These are phyloP conservation scores for Drosophila athabasca DNA, from an alignment of 1,140 invertebrate genomes.

Conservation along the genomic window DNA sequence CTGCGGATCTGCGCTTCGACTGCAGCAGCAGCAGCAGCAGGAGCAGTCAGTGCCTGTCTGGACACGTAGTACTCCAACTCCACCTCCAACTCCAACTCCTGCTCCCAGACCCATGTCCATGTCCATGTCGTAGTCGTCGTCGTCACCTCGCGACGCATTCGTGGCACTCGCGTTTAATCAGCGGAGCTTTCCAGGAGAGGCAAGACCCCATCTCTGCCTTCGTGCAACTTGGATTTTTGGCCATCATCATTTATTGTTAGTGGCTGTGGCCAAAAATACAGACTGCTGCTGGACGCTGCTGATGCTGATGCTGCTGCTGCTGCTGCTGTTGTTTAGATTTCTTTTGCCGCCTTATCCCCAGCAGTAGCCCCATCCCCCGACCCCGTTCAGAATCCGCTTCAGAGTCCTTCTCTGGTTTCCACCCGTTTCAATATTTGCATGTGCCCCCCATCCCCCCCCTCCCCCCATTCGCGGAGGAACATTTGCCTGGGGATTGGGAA, in stretches of 20 bases:
- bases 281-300: conserved; percentile 4
- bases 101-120: conserved; percentile 16
- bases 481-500: conserved; percentile 51
- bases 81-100: neutral
- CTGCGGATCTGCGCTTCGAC: conserved; percentile 53
- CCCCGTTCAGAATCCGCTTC: conserved; percentile 27
- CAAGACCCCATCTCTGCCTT: conserved; percentile 6
- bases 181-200: conserved; percentile 37
- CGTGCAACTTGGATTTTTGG: conserved; percentile 33
- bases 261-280: conserved; percentile 53
- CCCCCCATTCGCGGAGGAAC: neutral
- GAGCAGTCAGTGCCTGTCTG: conserved; percentile 54
- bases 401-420: neutral
- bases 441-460: conserved; percentile 5
- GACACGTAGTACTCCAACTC: conserved; percentile 56
- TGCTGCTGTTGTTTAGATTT: conserved; percentile 77
- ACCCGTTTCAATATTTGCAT: conserved; percentile 76
- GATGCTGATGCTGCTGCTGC: conserved; percentile 16
- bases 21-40: conserved; percentile 47
- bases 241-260: conserved; percentile 73
- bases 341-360: conserved; percentile 68
- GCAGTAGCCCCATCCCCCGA: conserved; percentile 8
- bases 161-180: conserved; percentile 64
- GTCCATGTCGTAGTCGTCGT: conserved; percentile 50
- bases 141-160: conserved; percentile 80